Percentiles rank a stretch among this genome's conserved stretches.
Evolutionary conservation across 2,797 vertebrate genomes (phyloP).

Genomic region (Chaetophractus vellerosus): DNA sequence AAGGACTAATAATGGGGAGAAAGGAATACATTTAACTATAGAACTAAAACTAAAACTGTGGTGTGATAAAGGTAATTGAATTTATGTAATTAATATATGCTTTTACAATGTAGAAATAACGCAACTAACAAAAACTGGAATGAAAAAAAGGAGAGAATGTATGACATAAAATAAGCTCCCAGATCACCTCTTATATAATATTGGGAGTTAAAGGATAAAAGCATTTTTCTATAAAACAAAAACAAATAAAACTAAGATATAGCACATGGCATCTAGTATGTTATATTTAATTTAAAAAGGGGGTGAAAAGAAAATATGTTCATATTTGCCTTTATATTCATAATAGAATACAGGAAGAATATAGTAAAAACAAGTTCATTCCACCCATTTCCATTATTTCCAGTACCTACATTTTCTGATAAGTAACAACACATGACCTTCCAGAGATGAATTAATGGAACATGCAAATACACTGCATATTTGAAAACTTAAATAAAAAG

Average conservation of each 20-base stretch:
- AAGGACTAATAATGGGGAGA: too few relatives aligned
- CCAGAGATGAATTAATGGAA: not conserved
- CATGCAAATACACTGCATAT: not conserved
- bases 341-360: not conserved
- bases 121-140: not conserved
- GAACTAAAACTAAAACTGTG: not conserved
- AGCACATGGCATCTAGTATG: not conserved
- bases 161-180: not conserved
- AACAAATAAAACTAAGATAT: not conserved
- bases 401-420: not conserved
- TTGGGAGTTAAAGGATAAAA: not conserved
- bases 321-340: not conserved
- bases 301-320: not conserved
- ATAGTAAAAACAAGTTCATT: not conserved
- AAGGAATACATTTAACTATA: too few relatives aligned
- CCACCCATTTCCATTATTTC: not conserved
- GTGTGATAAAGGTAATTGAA: not conserved
- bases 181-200: not conserved
- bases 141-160: not conserved
- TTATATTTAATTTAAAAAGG: not conserved
- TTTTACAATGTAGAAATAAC: not conserved
- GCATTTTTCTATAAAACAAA: not conserved
- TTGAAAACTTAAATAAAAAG: not conserved
- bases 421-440: not conserved
- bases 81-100: not conserved